Conservation (phyloP, 2,888 invertebrate species). For the Gandaritis pyraliata region DNA sequence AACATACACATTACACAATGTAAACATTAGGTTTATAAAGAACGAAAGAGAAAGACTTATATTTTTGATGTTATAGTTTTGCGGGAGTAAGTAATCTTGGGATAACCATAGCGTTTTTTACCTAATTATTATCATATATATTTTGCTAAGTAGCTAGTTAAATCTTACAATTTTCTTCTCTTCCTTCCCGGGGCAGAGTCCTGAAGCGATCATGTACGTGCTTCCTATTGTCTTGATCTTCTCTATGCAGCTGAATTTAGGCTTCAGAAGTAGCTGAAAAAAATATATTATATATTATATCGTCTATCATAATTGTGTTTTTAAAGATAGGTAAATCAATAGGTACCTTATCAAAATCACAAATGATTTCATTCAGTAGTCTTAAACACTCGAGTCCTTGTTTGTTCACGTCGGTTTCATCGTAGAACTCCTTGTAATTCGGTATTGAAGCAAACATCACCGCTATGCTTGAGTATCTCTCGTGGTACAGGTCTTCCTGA, state of each 20-base stretch:
- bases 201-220: conserved; percentile 99
- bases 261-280: conserved; percentile 92
- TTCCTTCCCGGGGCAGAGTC: conserved; percentile 94
- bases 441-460: conserved; percentile 99
- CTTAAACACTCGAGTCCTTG: conserved; percentile 97
- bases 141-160: background rate
- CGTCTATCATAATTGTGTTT: too few relatives aligned
- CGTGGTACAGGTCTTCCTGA: conserved; percentile 95
- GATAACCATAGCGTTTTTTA: too few relatives aligned
- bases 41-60: too few relatives aligned
- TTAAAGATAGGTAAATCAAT: background rate
- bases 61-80: too few relatives aligned
- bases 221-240: conserved; percentile 99
- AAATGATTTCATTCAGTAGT: conserved; percentile 98
- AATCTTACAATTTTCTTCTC: conserved; percentile 86
- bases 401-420: conserved; percentile 98
- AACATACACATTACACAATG: too few relatives aligned
- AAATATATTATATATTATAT: too few relatives aligned
- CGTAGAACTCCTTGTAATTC: conserved; percentile 98
- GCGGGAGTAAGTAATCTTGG: too few relatives aligned
- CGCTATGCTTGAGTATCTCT: conserved; percentile 95
- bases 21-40: too few relatives aligned
- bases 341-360: conserved; percentile 98
- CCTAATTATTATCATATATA: too few relatives aligned
- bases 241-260: conserved; percentile 97